Evolutionary conservation across 2,888 invertebrate genomes (phyloP), one percentile per base, ranked within the genome.

Genomic region (Hirtodrosophila confusa): DNA sequence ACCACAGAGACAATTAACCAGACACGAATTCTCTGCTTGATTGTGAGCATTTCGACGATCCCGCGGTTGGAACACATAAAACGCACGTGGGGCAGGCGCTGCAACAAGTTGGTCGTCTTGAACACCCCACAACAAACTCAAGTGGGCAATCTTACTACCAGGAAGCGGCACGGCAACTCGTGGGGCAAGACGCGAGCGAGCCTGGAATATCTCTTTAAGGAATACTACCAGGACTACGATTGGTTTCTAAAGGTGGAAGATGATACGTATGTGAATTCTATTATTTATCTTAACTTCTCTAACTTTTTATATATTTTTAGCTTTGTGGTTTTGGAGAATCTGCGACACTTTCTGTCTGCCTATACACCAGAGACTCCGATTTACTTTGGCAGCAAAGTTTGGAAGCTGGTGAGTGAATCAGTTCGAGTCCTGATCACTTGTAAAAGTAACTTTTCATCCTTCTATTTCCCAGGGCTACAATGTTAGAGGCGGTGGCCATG

Each of bases 211-310:
- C 94, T 97, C 9, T 96, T 97, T 89, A 93, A 96, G 74, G 93
- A 97, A 88, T 95, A 98, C 90, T 92, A 94, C 37, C 93, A 96
- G 74, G 93, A 97, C 41, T 97, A 96, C 3, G 98, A 99, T 91
- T 99, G 98, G 98, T 99, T 99, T 91, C 92, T 99, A 86, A 99
- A 99, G 91, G 98, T 99, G 10, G 98, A 99, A 88, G 99, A 99
- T 92, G 98, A 99, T 90, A 98, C 98, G 99, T 99, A 90, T 97
- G 97, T 1, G 4, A 9, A 29, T 2, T 7, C 4, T 27, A 31
- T 6, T 7, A 9, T 31, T 8, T 31, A 31, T 3, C 7, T 31
- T 31, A 31, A 3, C 31, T 31, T 31, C 31, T 31, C 8, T 31
- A 7, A 31, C 31, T 31, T 3, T 7, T 1, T 31, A 6, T 31